Evolutionary conservation across 2,113 vertebrate genomes (phyloP).

Genomic region (Tachysurus vachellii): DNA sequence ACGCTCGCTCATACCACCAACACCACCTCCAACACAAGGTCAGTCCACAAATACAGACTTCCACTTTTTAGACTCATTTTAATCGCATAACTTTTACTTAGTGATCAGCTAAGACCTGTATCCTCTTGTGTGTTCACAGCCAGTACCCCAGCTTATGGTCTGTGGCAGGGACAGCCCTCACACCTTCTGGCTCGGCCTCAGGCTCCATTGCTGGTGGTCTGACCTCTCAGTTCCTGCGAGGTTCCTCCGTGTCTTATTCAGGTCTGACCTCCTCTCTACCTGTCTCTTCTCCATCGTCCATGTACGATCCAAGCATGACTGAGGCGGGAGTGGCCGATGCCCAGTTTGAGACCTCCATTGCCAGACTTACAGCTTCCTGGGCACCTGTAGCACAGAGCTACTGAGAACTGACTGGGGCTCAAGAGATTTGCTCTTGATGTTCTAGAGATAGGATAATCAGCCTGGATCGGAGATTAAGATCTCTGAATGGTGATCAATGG

Average conservation of each 20-base stretch:
- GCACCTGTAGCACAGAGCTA: constrained; percentile 78
- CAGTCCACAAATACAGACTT: background rate
- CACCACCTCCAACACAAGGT: constrained; percentile 75
- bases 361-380: constrained; percentile 77
- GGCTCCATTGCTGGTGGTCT: constrained; percentile 71
- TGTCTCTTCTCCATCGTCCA: constrained; percentile 74
- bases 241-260: constrained; percentile 73
- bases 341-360: constrained; percentile 79
- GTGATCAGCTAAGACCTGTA: background rate
- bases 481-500: background rate
- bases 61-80: background rate
- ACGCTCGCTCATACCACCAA: constrained; percentile 73
- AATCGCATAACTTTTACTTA: background rate
- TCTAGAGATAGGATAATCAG: background rate
- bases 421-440: background rate
- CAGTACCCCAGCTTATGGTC: constrained; percentile 81
- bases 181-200: constrained; percentile 70
- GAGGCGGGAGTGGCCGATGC: constrained; percentile 71
- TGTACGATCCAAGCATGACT: constrained; percentile 74
- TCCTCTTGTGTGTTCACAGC: constrained; percentile 54
- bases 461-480: background rate
- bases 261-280: constrained; percentile 76
- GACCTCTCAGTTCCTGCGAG: constrained; percentile 76
- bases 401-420: constrained; percentile 54
- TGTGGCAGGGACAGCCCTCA: constrained; percentile 72